These are phyloP conservation scores for Pseudococcus jackbeardsleyi DNA, from an alignment of 2,888 invertebrate species.

Conservation along the genomic window DNA sequence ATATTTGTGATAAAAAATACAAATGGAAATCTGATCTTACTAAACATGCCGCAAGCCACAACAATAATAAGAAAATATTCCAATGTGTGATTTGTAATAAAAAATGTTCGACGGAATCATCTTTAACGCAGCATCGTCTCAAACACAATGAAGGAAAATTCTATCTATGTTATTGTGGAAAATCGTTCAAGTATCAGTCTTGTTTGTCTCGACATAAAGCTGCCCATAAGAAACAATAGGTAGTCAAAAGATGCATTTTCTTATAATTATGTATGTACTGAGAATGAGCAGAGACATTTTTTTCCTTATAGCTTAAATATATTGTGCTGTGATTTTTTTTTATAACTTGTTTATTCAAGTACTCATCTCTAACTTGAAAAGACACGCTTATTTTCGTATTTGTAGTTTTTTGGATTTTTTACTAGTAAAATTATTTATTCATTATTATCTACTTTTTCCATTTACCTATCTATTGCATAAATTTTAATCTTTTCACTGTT, in stretches of 20 bases:
- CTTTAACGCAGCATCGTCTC: background rate
- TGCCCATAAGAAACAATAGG: background rate
- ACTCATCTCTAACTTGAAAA: too few species aligned
- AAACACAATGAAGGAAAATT: background rate
- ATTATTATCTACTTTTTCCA: too few species aligned
- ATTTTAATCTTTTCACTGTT: too few species aligned
- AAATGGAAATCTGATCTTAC: slow-evolving; percentile 15
- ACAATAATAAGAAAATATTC: background rate
- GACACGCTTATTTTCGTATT: too few species aligned
- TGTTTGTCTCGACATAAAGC: slow-evolving; percentile 24
- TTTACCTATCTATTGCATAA: too few species aligned
- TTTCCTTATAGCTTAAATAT: background rate
- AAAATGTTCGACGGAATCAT: background rate
- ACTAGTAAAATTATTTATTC: too few species aligned
- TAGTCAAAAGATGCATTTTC: background rate
- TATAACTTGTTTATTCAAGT: too few species aligned
- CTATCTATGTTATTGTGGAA: slow-evolving; percentile 8
- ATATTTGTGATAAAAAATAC: slow-evolving; percentile 11
- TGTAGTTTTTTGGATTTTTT: too few species aligned
- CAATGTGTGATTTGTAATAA: slow-evolving; percentile 7
- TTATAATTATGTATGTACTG: too few species aligned
- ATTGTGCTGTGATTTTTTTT: slow-evolving; percentile 17
- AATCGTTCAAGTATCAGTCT: slow-evolving; percentile 7
- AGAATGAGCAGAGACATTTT: too few species aligned
- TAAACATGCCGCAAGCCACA: background rate